Evolutionary conservation across 1,140 invertebrate species (phyloP).

Genomic region (silkworm (Bombyx mori)): ASM3026992v2 NC_085128.1:5716501-5717000

Average conservation of each 20-base stretch:
- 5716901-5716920: constrained; percentile 71
- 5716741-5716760: constrained; percentile 64
- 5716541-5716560: too few species aligned
- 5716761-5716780: constrained; percentile 61
- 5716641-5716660: too few species aligned
- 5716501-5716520: too few species aligned
- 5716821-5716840: constrained; percentile 72
- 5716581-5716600: too few species aligned
- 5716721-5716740: constrained; percentile 31
- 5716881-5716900: constrained; percentile 71
- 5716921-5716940: constrained; percentile 58
- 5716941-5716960: constrained; percentile 32
- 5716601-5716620: too few species aligned
- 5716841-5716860: constrained; percentile 67
- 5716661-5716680: too few species aligned
- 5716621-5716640: too few species aligned
- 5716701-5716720: too few species aligned
- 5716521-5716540: too few species aligned
- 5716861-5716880: constrained; percentile 68
- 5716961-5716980: constrained; percentile 23
- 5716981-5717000: constrained; percentile 16
- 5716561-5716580: too few species aligned
- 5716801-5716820: constrained; percentile 71
- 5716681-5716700: too few species aligned
- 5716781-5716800: constrained; percentile 70